Conservation (phyloP, 1,140 invertebrate genomes). For the Drosophila sulfurigaster region DNA sequence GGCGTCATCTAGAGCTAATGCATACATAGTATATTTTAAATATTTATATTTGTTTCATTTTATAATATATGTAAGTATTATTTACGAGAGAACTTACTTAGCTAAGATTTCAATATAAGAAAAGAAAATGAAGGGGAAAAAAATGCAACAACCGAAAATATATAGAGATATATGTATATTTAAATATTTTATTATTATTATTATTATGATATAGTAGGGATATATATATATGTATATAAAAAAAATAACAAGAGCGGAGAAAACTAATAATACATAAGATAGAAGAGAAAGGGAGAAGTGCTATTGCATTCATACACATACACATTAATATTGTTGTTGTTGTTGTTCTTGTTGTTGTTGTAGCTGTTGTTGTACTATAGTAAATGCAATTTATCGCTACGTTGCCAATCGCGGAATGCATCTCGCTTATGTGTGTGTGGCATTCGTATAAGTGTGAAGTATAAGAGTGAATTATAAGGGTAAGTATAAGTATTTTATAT, state of each 20-base stretch:
- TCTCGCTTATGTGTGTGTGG: neutral
- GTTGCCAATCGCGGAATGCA: conserved; percentile 26
- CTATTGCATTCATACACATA: conserved; percentile 35
- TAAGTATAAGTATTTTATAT: conserved; percentile 27
- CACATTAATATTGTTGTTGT: too few species aligned
- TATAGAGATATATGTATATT: neutral
- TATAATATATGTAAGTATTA: conserved; percentile 28
- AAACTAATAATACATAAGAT: conserved; percentile 2
- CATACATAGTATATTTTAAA: conserved; percentile 36
- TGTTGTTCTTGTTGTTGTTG: neutral
- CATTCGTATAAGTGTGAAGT: conserved; percentile 16
- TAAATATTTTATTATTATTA: conserved; percentile 15
- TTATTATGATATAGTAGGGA: conserved; percentile 6
- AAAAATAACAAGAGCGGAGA: conserved; percentile 14
- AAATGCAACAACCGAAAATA: neutral
- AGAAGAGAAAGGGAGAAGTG: conserved; percentile 12
- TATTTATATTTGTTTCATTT: conserved; percentile 23
- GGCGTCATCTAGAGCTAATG: conserved; percentile 34
- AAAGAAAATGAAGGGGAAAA: neutral
- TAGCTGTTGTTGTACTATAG: conserved; percentile 6
- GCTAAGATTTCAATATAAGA: conserved; percentile 10
- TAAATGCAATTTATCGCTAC: conserved; percentile 42
- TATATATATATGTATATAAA: conserved; percentile 6
- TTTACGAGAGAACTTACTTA: conserved; percentile 46
- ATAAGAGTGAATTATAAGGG: conserved; percentile 9